A percentile compares a stretch with the other conserved stretches of the same genome.
Conservation (phyloP, 2,888 invertebrate genomes). For the Rotaria magnacalcarata region DNA sequence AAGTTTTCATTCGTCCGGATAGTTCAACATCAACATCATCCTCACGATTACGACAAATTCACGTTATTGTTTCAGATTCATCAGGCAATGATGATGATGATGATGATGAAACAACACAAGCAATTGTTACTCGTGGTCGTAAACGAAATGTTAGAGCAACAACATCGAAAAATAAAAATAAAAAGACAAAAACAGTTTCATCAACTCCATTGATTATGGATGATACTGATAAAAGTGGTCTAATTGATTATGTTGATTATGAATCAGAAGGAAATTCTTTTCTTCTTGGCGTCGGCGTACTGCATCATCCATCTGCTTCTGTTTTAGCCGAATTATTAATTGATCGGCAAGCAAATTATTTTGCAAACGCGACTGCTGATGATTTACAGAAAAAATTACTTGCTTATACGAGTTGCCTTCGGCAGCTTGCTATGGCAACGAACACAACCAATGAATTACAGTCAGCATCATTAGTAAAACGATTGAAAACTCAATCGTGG, state of each 20-base stretch:
- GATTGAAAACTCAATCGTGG: not conserved
- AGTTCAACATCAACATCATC: not conserved
- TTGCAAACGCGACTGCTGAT: not conserved
- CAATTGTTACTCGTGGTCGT: not conserved
- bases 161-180: constrained; percentile 8
- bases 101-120: not conserved
- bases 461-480: constrained; percentile 16
- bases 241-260: constrained; percentile 34
- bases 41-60: not conserved
- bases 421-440: not conserved
- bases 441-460: not conserved
- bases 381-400: not conserved
- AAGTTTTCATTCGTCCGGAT: constrained; percentile 15
- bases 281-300: constrained; percentile 7
- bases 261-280: not conserved
- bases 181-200: not conserved
- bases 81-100: not conserved
- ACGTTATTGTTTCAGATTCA: not conserved
- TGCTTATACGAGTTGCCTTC: not conserved
- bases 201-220: not conserved
- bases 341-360: constrained; percentile 32
- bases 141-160: not conserved
- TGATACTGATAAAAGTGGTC: constrained; percentile 32
- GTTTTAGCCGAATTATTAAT: constrained; percentile 25
- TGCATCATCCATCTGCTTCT: not conserved